phyloP scores from a whole-genome alignment of 2,797 vertebrate species.

The Florisuga fusca region DNA sequence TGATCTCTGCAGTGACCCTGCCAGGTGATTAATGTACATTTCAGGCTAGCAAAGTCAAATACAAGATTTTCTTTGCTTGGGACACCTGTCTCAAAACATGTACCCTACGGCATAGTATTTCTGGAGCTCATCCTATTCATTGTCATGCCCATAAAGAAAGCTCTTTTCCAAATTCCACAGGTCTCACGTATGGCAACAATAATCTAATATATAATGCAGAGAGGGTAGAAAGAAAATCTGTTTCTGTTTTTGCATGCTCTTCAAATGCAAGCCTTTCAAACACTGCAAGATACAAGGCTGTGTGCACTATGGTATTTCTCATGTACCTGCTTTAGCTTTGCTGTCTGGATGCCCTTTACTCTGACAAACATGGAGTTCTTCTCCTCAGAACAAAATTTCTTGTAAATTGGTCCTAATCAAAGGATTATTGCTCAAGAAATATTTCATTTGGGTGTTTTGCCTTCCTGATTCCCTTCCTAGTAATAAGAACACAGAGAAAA shows the following conservation, averaged over 20 bases:
- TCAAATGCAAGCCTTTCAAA: constrained; percentile 49
- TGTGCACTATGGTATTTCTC: not conserved
- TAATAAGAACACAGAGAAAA: not conserved
- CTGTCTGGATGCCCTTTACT: not conserved
- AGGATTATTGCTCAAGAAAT: not conserved
- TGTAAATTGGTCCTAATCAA: not conserved
- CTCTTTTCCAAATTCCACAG: constrained; percentile 41
- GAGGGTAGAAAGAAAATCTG: constrained; percentile 46
- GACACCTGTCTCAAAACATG: constrained; percentile 55
- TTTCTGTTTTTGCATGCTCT: constrained; percentile 66
- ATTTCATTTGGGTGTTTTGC: not conserved
- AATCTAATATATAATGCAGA: constrained; percentile 51
- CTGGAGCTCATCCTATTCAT: constrained; percentile 53
- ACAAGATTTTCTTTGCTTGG: constrained; percentile 57
- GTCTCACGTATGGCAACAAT: constrained; percentile 43
- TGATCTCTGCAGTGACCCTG: constrained; percentile 22
- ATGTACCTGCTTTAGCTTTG: not conserved
- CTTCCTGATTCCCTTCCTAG: not conserved
- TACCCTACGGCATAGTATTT: constrained; percentile 39
- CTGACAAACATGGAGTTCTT: not conserved
- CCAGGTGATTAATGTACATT: constrained; percentile 63
- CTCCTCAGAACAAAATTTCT: not conserved
- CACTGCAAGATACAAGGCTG: not conserved
- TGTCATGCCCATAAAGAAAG: constrained; percentile 53
- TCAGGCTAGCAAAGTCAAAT: constrained; percentile 54